Percentiles rank a stretch among this genome's conserved stretches.
Evolutionary conservation across 2,888 invertebrate species (phyloP).

Genomic region (Muscina levida): DNA sequence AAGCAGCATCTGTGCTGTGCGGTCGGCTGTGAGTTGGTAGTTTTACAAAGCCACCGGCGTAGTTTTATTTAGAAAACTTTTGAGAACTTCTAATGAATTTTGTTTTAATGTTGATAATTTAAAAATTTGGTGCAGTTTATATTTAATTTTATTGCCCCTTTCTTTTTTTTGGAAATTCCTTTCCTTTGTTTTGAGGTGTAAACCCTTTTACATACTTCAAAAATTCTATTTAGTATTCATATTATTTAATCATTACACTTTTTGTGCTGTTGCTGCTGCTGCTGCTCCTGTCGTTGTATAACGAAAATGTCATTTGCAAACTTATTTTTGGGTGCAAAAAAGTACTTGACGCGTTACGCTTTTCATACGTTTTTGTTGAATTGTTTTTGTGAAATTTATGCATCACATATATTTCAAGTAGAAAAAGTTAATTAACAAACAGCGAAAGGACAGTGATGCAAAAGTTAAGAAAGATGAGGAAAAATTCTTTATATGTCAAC

Average conservation of each 20-base stretch:
- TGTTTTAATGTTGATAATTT: conserved; percentile 6
- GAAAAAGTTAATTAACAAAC: conserved; percentile 72
- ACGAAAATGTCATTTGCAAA: conserved; percentile 75
- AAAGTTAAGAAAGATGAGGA: background rate
- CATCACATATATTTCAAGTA: conserved; percentile 74
- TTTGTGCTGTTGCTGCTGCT: conserved; percentile 16
- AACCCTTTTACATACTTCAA: conserved; percentile 60
- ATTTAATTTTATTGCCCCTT: conserved; percentile 63
- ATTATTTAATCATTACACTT: conserved; percentile 41
- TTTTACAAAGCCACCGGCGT: conserved; percentile 40
- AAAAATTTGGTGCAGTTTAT: conserved; percentile 69
- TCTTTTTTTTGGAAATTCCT: conserved; percentile 24
- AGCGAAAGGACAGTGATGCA: conserved; percentile 59
- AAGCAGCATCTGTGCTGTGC: background rate
- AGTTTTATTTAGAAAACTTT: conserved; percentile 25
- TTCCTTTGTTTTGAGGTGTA: conserved; percentile 66
- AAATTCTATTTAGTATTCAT: conserved; percentile 42
- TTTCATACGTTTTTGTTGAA: background rate
- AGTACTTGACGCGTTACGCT: conserved; percentile 57
- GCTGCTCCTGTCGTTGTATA: background rate
- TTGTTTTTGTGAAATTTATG: conserved; percentile 70
- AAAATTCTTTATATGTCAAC: too few relatives aligned
- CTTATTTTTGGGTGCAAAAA: conserved; percentile 67
- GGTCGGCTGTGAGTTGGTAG: background rate
- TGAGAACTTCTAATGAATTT: background rate